Percentiles rank a stretch among this genome's conserved stretches.
phyloP scores from a whole-genome alignment of 2,113 vertebrate species.

The Oreochromis spilurus region DNA sequence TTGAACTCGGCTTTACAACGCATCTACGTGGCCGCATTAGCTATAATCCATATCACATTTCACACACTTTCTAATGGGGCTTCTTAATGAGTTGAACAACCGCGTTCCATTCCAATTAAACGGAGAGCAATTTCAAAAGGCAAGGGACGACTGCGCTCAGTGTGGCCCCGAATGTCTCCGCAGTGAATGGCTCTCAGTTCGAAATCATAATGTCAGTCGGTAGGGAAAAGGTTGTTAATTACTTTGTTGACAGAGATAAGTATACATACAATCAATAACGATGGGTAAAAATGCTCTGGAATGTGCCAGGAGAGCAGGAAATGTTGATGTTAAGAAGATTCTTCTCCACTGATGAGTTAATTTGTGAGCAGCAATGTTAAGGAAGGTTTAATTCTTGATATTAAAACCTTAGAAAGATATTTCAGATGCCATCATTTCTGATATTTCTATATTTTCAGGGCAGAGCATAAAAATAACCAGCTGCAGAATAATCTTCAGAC shows the following conservation, averaged over 20 bases:
- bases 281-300: background rate
- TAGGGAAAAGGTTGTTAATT: slow-evolving; percentile 42
- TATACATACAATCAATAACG: background rate
- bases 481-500: background rate
- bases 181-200: slow-evolving; percentile 15
- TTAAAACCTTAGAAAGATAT: background rate
- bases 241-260: slow-evolving; percentile 31
- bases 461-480: background rate
- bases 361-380: background rate
- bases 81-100: slow-evolving; percentile 27
- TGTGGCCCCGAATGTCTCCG: background rate
- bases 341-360: background rate
- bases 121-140: slow-evolving; percentile 25
- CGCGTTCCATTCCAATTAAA: slow-evolving; percentile 32
- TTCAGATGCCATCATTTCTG: background rate
- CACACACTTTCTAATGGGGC: background rate
- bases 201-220: slow-evolving; percentile 22
- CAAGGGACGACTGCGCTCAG: slow-evolving; percentile 4
- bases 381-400: background rate
- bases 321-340: background rate
- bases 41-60: slow-evolving; percentile 23
- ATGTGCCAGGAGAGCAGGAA: background rate
- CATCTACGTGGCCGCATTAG: background rate
- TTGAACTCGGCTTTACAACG: slow-evolving; percentile 2
- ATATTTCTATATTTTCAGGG: background rate